Percentiles rank a stretch among this genome's conserved stretches.
Conservation (phyloP, 2,888 invertebrate species). For the Metallyticus violacea region DNA sequence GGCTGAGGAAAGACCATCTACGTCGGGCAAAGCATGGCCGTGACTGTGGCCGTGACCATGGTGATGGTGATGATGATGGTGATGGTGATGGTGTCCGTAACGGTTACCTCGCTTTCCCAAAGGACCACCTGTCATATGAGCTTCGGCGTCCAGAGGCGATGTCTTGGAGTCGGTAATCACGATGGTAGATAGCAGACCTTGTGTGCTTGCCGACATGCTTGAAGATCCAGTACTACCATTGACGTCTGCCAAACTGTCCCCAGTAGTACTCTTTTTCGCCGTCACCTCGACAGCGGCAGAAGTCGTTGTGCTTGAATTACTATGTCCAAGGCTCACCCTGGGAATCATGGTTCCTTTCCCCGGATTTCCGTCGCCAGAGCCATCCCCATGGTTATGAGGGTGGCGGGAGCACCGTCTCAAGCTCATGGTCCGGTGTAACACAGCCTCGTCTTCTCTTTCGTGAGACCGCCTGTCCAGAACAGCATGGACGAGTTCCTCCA, state of each 20-base stretch:
- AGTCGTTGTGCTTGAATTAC: neutral
- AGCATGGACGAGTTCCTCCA: conserved; percentile 60
- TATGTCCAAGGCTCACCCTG: conserved; percentile 36
- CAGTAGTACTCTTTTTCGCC: neutral
- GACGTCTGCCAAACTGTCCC: conserved; percentile 3
- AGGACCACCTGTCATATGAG: conserved; percentile 33
- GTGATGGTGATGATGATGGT: conserved; percentile 24
- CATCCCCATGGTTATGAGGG: conserved; percentile 24
- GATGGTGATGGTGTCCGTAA: conserved; percentile 25
- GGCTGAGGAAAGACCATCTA: conserved; percentile 14
- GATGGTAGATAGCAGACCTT: conserved; percentile 36
- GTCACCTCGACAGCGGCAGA: neutral
- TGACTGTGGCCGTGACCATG: conserved; percentile 21
- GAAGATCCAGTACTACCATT: conserved; percentile 30
- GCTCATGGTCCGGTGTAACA: conserved; percentile 55
- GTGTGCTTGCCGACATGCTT: conserved; percentile 39
- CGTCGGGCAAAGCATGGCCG: conserved; percentile 27
- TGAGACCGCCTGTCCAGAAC: conserved; percentile 48
- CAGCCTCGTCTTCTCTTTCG: conserved; percentile 48
- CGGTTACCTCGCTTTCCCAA: neutral
- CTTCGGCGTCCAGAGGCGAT: conserved; percentile 37
- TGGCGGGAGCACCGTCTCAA: conserved; percentile 49
- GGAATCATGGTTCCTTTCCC: conserved; percentile 38
- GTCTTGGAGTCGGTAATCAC: conserved; percentile 30
- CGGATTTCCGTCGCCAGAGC: neutral